Evolutionary conservation across 1,140 invertebrate genomes (phyloP).

Genomic region (Drosophila elegans): DNA sequence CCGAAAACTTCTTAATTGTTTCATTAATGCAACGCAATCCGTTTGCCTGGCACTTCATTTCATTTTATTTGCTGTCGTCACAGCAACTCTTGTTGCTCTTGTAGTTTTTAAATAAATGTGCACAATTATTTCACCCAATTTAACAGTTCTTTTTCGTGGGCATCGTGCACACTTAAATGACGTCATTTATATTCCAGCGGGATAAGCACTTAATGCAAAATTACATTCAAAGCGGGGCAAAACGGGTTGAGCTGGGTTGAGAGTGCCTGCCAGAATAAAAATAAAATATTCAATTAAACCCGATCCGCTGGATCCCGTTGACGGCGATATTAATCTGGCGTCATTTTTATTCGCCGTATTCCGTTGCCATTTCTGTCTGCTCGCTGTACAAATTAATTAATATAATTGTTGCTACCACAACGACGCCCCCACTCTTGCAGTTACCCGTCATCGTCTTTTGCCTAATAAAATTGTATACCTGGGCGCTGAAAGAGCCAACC

Average conservation of each 20-base stretch:
- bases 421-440: neutral
- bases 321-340: conserved; percentile 76
- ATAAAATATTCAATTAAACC: conserved; percentile 83
- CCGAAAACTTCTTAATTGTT: conserved; percentile 76
- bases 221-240: conserved; percentile 54
- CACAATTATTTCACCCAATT: conserved; percentile 81
- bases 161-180: conserved; percentile 73
- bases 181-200: conserved; percentile 78
- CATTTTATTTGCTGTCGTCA: conserved; percentile 75
- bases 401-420: conserved; percentile 73
- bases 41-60: conserved; percentile 77
- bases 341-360: conserved; percentile 53
- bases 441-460: conserved; percentile 1
- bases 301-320: conserved; percentile 67
- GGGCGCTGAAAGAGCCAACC: conserved; percentile 18
- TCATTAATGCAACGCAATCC: conserved; percentile 80
- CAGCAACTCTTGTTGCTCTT: conserved; percentile 11
- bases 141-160: conserved; percentile 66
- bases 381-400: conserved; percentile 72
- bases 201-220: conserved; percentile 81
- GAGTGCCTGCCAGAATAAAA: conserved; percentile 57
- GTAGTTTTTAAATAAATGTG: conserved; percentile 78
- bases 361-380: conserved; percentile 16
- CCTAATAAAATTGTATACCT: conserved; percentile 65
- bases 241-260: conserved; percentile 8